A percentile compares a stretch with the other conserved stretches of the same genome.
Conservation (phyloP, 1,140 invertebrate species). For the Heliconius hewitsoni region DNA sequence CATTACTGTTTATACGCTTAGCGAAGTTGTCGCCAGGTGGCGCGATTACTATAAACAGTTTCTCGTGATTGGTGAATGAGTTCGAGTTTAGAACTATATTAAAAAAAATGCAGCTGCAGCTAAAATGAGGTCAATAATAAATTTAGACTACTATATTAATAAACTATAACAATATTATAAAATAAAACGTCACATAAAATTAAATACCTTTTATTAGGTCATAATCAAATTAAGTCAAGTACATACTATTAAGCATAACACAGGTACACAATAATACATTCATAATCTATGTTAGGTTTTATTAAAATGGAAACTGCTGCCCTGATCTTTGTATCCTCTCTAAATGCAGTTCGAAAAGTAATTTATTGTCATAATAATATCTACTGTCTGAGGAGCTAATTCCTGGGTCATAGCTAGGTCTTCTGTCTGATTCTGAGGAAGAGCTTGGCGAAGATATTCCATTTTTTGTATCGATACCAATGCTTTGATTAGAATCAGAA, state of each 20-base stretch:
- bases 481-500: slow-evolving; percentile 63
- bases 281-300: slow-evolving; percentile 19
- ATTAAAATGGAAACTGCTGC: slow-evolving; percentile 76
- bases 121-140: slow-evolving; percentile 20
- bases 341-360: slow-evolving; percentile 80
- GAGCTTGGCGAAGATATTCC: slow-evolving; percentile 61
- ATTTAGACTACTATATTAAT: not conserved
- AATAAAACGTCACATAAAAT: not conserved
- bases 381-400: slow-evolving; percentile 71
- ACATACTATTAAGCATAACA: slow-evolving; percentile 39
- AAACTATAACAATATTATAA: not conserved
- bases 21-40: slow-evolving; percentile 65
- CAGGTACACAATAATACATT: slow-evolving; percentile 43
- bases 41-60: slow-evolving; percentile 44
- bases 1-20: slow-evolving; percentile 73
- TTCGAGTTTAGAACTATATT: slow-evolving; percentile 9
- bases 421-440: slow-evolving; percentile 59
- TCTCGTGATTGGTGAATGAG: slow-evolving; percentile 39
- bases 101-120: slow-evolving; percentile 26
- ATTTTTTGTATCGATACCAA: slow-evolving; percentile 59
- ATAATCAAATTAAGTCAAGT: slow-evolving; percentile 19
- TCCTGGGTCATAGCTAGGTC: slow-evolving; percentile 78
- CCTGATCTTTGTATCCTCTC: slow-evolving; percentile 79
- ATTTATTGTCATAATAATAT: slow-evolving; percentile 79
- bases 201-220: slow-evolving; percentile 27